phyloP scores from a whole-genome alignment of 2,888 invertebrate species.

The Cephus pygmeus region DNA sequence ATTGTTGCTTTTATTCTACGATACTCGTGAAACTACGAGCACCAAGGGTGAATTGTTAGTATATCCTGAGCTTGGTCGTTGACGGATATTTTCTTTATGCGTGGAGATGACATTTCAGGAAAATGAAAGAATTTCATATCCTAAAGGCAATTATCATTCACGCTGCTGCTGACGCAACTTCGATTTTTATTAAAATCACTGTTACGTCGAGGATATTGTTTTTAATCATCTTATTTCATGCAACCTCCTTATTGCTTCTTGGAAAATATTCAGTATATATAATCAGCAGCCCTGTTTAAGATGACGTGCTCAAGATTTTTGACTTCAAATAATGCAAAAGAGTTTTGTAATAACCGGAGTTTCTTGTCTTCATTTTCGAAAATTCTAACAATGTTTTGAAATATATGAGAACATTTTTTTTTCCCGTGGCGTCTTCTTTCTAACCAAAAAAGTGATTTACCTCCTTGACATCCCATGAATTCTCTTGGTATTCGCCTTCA shows the following conservation, averaged over 20 bases:
- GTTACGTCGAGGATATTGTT: background rate
- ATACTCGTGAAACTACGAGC: background rate
- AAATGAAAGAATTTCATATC: background rate
- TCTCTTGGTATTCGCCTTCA: background rate
- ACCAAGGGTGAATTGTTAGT: background rate
- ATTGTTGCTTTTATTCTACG: background rate
- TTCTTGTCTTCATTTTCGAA: background rate
- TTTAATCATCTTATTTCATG: background rate
- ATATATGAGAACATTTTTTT: background rate
- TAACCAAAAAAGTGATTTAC: background rate
- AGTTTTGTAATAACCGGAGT: background rate
- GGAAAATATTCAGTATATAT: background rate
- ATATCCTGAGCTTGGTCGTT: background rate
- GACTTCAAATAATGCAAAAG: background rate
- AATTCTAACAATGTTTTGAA: background rate
- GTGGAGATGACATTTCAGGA: background rate
- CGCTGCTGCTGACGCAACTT: background rate
- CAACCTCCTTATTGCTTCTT: background rate
- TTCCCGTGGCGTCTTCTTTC: background rate
- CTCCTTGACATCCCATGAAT: background rate
- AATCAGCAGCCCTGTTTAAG: background rate
- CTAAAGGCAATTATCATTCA: background rate
- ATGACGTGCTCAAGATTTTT: background rate
- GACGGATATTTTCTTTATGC: background rate
- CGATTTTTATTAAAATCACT: background rate